phyloP scores from a whole-genome alignment of 2,888 invertebrate species.

The Ennomos fuscantarius region DNA sequence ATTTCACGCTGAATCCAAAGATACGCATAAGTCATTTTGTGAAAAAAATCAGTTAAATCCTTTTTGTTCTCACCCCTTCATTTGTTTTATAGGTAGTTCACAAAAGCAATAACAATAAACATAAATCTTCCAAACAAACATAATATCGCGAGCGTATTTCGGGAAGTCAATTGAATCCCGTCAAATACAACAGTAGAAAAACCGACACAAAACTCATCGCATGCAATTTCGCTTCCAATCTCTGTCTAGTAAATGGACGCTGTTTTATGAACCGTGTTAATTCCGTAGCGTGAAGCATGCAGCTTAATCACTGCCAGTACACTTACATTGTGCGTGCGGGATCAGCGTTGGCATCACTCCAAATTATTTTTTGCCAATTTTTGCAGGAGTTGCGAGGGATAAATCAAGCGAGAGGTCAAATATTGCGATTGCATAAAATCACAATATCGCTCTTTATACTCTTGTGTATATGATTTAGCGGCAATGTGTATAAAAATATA shows the following conservation, averaged over 20 bases:
- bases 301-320: constrained; percentile 19
- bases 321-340: constrained; percentile 34
- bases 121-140: too few species aligned
- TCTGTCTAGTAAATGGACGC: background rate
- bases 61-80: too few species aligned
- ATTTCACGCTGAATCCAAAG: too few species aligned
- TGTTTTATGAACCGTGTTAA: constrained; percentile 5
- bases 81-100: too few species aligned
- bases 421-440: constrained; percentile 49
- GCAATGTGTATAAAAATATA: constrained; percentile 30
- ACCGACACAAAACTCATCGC: background rate
- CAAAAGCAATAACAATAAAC: too few species aligned
- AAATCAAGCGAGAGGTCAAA: constrained; percentile 61
- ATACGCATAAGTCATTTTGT: too few species aligned
- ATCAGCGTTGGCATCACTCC: constrained; percentile 57
- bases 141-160: too few species aligned
- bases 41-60: too few species aligned
- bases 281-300: constrained; percentile 1
- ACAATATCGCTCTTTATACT: constrained; percentile 40
- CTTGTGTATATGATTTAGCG: constrained; percentile 31
- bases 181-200: too few species aligned
- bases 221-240: background rate
- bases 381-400: constrained; percentile 58
- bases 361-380: constrained; percentile 71
- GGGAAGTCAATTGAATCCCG: too few species aligned